Percentiles rank a stretch among this genome's conserved stretches.
Evolutionary conservation across 1,140 invertebrate species (phyloP).

Genomic region (Ptiloglossa arizonensis): DNA sequence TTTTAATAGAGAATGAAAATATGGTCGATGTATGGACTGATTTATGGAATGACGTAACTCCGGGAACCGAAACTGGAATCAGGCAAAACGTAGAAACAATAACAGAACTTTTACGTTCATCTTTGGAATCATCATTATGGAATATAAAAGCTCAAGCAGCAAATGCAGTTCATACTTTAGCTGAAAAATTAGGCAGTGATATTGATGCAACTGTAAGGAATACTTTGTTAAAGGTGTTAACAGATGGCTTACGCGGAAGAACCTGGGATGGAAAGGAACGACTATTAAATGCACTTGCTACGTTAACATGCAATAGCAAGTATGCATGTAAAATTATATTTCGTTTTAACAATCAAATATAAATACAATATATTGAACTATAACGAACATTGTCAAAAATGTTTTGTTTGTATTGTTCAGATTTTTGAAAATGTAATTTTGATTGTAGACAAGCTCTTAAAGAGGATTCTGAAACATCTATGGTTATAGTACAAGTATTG

Average conservation of each 20-base stretch:
- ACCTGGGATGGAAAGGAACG: slow-evolving; percentile 95
- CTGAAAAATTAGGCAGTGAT: slow-evolving; percentile 86
- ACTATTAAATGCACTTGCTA: slow-evolving; percentile 89
- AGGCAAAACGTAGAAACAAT: slow-evolving; percentile 89
- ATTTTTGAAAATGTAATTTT: not conserved
- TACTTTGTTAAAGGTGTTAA: slow-evolving; percentile 86
- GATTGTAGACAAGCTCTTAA: slow-evolving; percentile 76
- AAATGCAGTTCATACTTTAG: slow-evolving; percentile 90
- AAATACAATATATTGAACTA: not conserved
- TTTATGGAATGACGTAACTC: slow-evolving; percentile 93
- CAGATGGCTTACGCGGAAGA: slow-evolving; percentile 89
- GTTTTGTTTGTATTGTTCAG: not conserved
- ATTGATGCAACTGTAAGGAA: slow-evolving; percentile 86
- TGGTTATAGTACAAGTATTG: slow-evolving; percentile 85
- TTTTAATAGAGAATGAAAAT: slow-evolving; percentile 81
- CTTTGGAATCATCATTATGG: slow-evolving; percentile 92
- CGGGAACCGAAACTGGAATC: slow-evolving; percentile 91
- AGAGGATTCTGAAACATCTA: slow-evolving; percentile 75
- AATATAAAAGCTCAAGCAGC: slow-evolving; percentile 93
- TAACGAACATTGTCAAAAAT: too few species aligned
- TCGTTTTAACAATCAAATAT: not conserved
- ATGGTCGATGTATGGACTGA: slow-evolving; percentile 92
- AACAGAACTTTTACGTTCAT: slow-evolving; percentile 85
- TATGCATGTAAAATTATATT: slow-evolving; percentile 75
- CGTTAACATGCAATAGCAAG: slow-evolving; percentile 87